Evolutionary conservation across 2,888 invertebrate species (phyloP), one percentile per base, ranked within the genome.

Genomic region (Cheilosia scutellata): DNA sequence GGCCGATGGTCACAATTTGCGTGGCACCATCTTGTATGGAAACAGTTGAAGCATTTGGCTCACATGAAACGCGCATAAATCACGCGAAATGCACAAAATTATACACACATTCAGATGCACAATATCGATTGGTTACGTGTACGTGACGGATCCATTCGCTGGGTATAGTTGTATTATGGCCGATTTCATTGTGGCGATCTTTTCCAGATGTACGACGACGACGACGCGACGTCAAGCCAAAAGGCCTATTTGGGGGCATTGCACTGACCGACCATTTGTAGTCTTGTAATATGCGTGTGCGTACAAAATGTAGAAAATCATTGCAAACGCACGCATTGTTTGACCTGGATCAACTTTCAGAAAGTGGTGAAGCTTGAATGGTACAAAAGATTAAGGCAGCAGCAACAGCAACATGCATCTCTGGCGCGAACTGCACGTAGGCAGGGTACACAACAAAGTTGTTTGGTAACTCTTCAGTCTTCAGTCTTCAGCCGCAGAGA

Each of bases 311-410:
- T 63, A 68, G 72, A 80, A 86, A 82, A 80, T 66, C 76, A 82
- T 76, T 82, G 76, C 86, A 53, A 86, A 68, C 76, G 86, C 86
- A 80, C 80, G 80, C 80, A 82, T 82, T 76, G 76, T 76, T 86
- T 86, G 86, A 86, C 86, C 86, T 86, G 86, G 72, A 86, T 86
- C 86, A 86, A 86, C 86, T 86, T 86, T 86, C 72, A 55, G 62
- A 86, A 80, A 86, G 80, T 80, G 55, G 53, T 60, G 49, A 65
- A 40, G 63, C 80, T 53, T 63, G 80, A 57, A 63, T 57, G 20
- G 29, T 66, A 55, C 51, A 76, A 65, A 47, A 49, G 16, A 60
- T 11, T 11, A 57, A 68, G 51, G 55, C 62, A 53, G 66, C 55
- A 31, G 55, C 47, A 40, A 9, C 40, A 58, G 71, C 49, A 11